Base-by-base conservation (phyloP, 2,113 vertebrate genomes). In the Zapornia atra region DNA sequence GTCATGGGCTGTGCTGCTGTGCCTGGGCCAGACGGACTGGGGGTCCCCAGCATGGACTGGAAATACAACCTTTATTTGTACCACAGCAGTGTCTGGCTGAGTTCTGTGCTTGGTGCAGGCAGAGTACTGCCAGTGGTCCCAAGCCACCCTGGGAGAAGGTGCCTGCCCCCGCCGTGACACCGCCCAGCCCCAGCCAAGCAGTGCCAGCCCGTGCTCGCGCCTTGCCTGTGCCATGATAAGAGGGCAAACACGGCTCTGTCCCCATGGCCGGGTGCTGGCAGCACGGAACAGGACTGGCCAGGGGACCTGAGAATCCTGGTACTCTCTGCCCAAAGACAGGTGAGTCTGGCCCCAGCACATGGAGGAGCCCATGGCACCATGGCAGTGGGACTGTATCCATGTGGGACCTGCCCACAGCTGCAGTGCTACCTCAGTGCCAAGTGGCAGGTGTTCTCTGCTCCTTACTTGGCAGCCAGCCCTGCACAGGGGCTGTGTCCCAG, bases 401-500 rank as follows among this genome's bases (percentile, higher is more conserved):
- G 0, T 5, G 48, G 40, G 9, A 36, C 66, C n/a, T 76, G 44
- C 63, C 50, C 13, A 4, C 1, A 4, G 21, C 48, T 76, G 64
- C 3, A 0, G 40, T 1, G 1, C 29, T 24, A 48, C 17, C 46
- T 69, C 40, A 3, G 40, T 9, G 15, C 24, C 7, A 46, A 80
- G 82, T 4, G 10, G 70, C 53, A 21, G 22, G 26, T 33, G 87
- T 65, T 29, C 26, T 54, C 36, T 81, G 71, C 31, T 51, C 28
- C 48, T 51, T 9, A 1, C 51, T 31, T 17, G 40, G 70, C 48
- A 59, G 40, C 68, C 0, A 0, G 50, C 20, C 34, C 46, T 0
- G 0, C 0, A 0, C 1, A 2, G 50, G 31, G 15, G 26, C 31
- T 11, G 6, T 1, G 0, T 1, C 3, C 34, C 90, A 63, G 46